Base-by-base conservation (phyloP, 2,888 invertebrate genomes). In the Pseudanteris insignis region DNA sequence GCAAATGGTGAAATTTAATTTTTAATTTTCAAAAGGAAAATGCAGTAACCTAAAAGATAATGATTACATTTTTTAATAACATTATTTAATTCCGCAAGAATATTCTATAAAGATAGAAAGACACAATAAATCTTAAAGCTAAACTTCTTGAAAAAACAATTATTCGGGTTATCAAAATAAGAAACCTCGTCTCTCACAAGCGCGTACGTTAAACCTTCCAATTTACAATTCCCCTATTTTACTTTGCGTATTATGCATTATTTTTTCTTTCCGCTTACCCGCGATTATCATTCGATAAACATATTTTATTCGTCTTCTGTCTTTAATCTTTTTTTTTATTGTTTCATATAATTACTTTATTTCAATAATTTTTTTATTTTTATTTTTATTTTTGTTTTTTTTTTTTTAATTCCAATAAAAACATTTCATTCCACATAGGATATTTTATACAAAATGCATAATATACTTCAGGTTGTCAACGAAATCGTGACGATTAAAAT, bases 361-460 rank as follows among this genome's bases (percentile, higher is more conserved):
- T 18, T 18, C 6, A 18, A 18, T 18, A 3, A 18, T 18, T 18
- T 6, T 18, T n/a, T n/a, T n/a, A n/a, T n/a, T n/a, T n/a, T n/a
- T n/a, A n/a, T n/a, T n/a, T n/a, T n/a, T n/a, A n/a, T n/a, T n/a
- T n/a, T n/a, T n/a, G n/a, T n/a, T n/a, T n/a, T n/a, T n/a, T n/a
- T n/a, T n/a, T n/a, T n/a, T 18, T 18, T 18, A 4, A 46, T 46
- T 59, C 40, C 41, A 59, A 37, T 51, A 46, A 46, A 58, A 59
- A 59, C 59, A 46, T 44, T 36, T 51, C 40, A 33, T 26, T 40
- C 14, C 11, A 51, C 37, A 40, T 21, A 46, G 38, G 43, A 58
- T 50, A 51, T 25, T 58, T 50, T 58, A 51, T 58, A 51, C 58
- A 58, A 58, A 58, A 58, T 51, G 58, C 51, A 46, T 58, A 51